Base-by-base conservation (phyloP, 2,797 vertebrate species). In the Hippoglossus hippoglossus region DNA sequence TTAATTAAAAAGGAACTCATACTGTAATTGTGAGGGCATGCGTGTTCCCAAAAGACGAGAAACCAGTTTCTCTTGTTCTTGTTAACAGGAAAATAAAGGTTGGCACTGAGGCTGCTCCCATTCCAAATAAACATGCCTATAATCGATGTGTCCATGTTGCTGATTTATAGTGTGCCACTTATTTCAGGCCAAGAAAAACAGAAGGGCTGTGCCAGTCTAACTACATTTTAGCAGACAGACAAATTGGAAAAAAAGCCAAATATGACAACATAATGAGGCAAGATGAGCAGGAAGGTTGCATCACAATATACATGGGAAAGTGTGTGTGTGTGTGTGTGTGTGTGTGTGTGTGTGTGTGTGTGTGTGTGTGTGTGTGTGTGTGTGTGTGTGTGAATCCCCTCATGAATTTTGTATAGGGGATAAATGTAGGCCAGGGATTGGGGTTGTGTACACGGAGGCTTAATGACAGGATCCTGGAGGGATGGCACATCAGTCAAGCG, bases 381-480 rank as follows among this genome's bases (percentile, higher is more conserved):
- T 34, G 56, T 50, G 53, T 34, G 56, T 59, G 39, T 57, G 16
- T n/a, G 50, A 81, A 70, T 72, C 77, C 66, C 55, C 52, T 7
- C 15, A 39, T 77, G 75, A 70, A 67, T 75, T 74, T 31, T 62
- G 61, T 67, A 82, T 71, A 77, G 61, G 63, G 77, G 72, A 81
- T 77, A 88, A 65, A 89, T 86, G 82, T 85, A 79, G 81, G 74
- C 73, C 80, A 72, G 67, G 80, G 86, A 86, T 86, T 85, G 79
- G 86, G 81, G 73, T 89, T 88, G 83, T 90, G 80, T 75, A 89
- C 82, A 88, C 86, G 87, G 70, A 79, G 73, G 81, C 66, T 84
- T 86, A 90, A 89, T 89, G 81, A 89, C 84, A 82, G 78, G 81
- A 86, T 85, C 82, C 85, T 73, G 62, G 69, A 86, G 85, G 77